phyloP scores from a whole-genome alignment of 2,888 invertebrate species.

The Dryococelus australis region DNA sequence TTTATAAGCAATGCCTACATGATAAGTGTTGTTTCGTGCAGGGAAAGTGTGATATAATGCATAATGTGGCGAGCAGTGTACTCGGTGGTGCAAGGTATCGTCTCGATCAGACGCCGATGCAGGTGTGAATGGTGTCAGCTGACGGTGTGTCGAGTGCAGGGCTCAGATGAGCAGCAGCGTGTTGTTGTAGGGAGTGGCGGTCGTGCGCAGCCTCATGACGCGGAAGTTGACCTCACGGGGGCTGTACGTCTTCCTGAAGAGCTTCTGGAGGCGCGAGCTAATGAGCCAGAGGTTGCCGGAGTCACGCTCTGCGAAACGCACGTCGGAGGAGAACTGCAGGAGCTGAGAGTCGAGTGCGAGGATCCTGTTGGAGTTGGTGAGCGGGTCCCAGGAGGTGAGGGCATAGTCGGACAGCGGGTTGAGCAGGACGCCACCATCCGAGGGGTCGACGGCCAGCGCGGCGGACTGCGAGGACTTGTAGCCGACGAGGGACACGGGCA shows the following conservation, averaged over 20 bases:
- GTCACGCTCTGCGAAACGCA: conserved; percentile 73
- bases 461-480: conserved; percentile 86
- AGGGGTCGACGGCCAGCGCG: conserved; percentile 72
- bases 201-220: conserved; percentile 66
- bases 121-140: too few relatives aligned
- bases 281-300: conserved; percentile 76
- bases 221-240: conserved; percentile 76
- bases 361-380: conserved; percentile 62
- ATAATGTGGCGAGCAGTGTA: too few relatives aligned
- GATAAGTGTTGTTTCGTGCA: too few relatives aligned
- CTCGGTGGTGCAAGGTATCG: too few relatives aligned
- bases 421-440: conserved; percentile 78
- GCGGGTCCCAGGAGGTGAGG: conserved; percentile 80
- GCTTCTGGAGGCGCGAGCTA: conserved; percentile 81
- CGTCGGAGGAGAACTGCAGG: conserved; percentile 81
- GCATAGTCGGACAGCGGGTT: conserved; percentile 83
- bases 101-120: too few relatives aligned
- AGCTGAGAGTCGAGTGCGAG: conserved; percentile 74
- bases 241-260: conserved; percentile 74
- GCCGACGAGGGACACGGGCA: conserved; percentile 80
- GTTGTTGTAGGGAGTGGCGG: conserved; percentile 22
- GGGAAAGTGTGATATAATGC: too few relatives aligned
- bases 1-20: too few relatives aligned
- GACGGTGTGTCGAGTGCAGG: too few relatives aligned
- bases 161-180: neutral